Conservation (phyloP, 2,797 vertebrate species). For the Argentina silus region DNA sequence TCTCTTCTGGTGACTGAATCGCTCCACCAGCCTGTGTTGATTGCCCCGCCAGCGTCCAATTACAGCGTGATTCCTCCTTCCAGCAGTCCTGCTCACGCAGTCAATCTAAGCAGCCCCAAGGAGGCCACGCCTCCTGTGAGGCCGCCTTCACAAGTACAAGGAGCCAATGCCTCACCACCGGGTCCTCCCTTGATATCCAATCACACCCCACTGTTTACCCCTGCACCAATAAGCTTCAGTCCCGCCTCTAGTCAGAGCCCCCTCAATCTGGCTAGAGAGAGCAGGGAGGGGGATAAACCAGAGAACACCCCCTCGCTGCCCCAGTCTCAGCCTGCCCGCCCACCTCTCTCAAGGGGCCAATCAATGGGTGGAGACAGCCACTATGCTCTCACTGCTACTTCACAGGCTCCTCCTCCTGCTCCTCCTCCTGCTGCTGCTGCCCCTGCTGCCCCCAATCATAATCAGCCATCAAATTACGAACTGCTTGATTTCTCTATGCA, state of each 20-base stretch:
- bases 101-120: slow-evolving; percentile 74
- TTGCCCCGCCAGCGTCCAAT: slow-evolving; percentile 90
- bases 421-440: slow-evolving; percentile 46
- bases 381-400: slow-evolving; percentile 58
- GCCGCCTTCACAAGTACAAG: slow-evolving; percentile 57
- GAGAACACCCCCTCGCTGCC: slow-evolving; percentile 64
- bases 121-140: slow-evolving; percentile 61
- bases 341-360: slow-evolving; percentile 65
- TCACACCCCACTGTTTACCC: slow-evolving; percentile 71
- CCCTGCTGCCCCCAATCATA: slow-evolving; percentile 67
- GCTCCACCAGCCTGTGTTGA: slow-evolving; percentile 86
- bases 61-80: slow-evolving; percentile 80
- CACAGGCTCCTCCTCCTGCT: slow-evolving; percentile 53
- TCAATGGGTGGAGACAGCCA: slow-evolving; percentile 59
- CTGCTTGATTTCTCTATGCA: slow-evolving; percentile 86
- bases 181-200: slow-evolving; percentile 59
- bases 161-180: slow-evolving; percentile 61
- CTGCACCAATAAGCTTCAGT: slow-evolving; percentile 62
- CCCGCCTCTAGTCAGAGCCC: slow-evolving; percentile 66
- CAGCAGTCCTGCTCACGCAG: slow-evolving; percentile 69
- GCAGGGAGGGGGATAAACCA: slow-evolving; percentile 52
- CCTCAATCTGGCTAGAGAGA: slow-evolving; percentile 80
- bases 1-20: slow-evolving; percentile 88
- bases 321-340: slow-evolving; percentile 54
- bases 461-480: slow-evolving; percentile 75